These are phyloP conservation scores for Clarias platycephalus DNA, from an alignment of 2,797 vertebrate genomes.

Conservation along the genomic window DNA sequence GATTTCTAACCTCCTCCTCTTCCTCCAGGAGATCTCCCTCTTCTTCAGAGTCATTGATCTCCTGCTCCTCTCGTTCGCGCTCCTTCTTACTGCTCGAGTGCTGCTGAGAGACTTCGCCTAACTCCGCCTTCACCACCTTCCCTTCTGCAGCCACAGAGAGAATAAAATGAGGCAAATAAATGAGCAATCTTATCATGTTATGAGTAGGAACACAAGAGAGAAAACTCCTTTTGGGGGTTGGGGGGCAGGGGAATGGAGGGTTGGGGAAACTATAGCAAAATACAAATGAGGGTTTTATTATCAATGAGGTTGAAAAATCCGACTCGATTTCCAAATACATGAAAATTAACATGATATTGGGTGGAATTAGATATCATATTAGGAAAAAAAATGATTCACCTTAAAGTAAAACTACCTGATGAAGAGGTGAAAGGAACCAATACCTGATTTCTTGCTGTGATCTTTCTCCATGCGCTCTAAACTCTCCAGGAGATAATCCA, in stretches of 20 bases:
- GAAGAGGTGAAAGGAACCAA: background rate
- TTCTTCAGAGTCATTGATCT: slow-evolving; percentile 82
- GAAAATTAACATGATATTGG: too few species aligned
- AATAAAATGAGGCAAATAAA: background rate
- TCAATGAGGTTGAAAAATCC: background rate
- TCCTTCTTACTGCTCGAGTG: slow-evolving; percentile 79
- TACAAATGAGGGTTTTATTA: background rate
- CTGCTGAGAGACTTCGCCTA: slow-evolving; percentile 76
- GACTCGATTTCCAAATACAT: too few species aligned
- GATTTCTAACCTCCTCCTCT: slow-evolving; percentile 58
- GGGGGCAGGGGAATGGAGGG: too few species aligned
- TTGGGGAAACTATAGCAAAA: background rate
- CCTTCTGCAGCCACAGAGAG: slow-evolving; percentile 61
- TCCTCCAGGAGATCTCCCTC: slow-evolving; percentile 84
- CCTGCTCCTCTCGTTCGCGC: slow-evolving; percentile 79
- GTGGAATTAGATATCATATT: too few species aligned
- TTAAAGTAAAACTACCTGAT: background rate
- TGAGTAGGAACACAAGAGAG: background rate
- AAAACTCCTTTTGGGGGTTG: too few species aligned
- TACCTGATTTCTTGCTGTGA: slow-evolving; percentile 77
- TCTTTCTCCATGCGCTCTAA: slow-evolving; percentile 87
- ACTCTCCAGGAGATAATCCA: slow-evolving; percentile 85
- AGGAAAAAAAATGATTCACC: background rate
- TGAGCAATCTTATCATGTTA: too few species aligned
- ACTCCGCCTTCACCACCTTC: slow-evolving; percentile 80